Conservation (phyloP, 2,888 invertebrate species). For the Apodemia hepburni region DNA sequence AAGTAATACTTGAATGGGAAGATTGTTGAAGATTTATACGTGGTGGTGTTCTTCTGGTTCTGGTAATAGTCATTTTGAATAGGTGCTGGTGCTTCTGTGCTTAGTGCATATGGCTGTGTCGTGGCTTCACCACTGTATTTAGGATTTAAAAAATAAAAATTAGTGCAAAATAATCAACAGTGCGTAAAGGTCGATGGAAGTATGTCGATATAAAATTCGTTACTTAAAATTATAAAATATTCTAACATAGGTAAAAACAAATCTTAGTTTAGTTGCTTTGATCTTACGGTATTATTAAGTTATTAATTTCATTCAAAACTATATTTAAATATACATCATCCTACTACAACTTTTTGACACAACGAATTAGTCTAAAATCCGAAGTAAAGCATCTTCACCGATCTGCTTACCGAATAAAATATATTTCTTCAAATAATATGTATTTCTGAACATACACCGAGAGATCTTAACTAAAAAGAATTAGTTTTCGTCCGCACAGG, state of each 20-base stretch:
- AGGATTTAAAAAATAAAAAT: slow-evolving; percentile 55
- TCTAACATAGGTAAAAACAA: background rate
- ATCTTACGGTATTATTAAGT: no score
- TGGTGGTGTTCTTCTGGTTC: slow-evolving; percentile 36
- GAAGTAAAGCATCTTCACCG: no score
- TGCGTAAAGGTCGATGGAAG: background rate
- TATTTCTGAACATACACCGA: no score
- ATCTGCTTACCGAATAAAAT: no score
- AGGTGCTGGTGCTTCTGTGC: slow-evolving; percentile 50
- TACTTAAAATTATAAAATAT: background rate
- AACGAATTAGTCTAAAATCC: background rate
- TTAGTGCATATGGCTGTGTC: slow-evolving; percentile 68
- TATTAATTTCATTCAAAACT: no score
- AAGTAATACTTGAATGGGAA: slow-evolving; percentile 45
- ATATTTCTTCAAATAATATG: no score
- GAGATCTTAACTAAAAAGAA: no score
- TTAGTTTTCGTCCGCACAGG: no score
- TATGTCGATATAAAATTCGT: background rate
- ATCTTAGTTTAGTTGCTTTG: no score
- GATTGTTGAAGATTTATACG: slow-evolving; percentile 36
- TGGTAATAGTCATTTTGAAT: slow-evolving; percentile 45
- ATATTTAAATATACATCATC: no score
- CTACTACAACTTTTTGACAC: background rate
- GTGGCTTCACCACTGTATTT: slow-evolving; percentile 66
- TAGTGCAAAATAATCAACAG: slow-evolving; percentile 34